Evolutionary conservation across 2,888 invertebrate species (phyloP).

Genomic region (Dastarcus helophoroides): DNA sequence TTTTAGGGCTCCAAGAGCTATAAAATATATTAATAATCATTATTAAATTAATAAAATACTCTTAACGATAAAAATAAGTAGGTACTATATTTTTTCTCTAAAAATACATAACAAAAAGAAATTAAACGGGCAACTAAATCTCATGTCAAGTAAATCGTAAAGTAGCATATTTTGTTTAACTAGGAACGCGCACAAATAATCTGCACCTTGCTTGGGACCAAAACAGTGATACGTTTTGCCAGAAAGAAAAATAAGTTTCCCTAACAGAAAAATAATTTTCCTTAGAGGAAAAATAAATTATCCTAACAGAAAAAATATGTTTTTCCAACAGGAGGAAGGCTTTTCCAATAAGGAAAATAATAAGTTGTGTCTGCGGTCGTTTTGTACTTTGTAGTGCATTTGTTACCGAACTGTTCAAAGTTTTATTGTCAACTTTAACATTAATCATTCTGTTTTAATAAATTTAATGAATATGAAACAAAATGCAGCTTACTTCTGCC

Average conservation of each 20-base stretch:
- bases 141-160: neutral
- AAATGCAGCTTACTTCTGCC: conserved; percentile 11
- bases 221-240: neutral
- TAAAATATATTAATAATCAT: conserved; percentile 27
- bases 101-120: conserved; percentile 16
- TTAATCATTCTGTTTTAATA: no score
- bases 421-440: no score
- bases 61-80: conserved; percentile 14
- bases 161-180: neutral
- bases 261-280: neutral
- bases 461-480: no score
- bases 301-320: neutral
- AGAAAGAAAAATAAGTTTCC: neutral
- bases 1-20: conserved; percentile 24
- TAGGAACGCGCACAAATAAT: neutral
- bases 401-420: no score
- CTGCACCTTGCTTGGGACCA: neutral
- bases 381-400: no score
- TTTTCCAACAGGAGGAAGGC: no score
- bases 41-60: conserved; percentile 17
- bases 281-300: neutral
- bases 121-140: neutral
- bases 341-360: no score
- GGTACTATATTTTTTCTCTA: conserved; percentile 13
- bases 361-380: no score